These are phyloP conservation scores for Ornithoptera alexandrae DNA, from an alignment of 2,888 invertebrate species.

Conservation along the genomic window DNA sequence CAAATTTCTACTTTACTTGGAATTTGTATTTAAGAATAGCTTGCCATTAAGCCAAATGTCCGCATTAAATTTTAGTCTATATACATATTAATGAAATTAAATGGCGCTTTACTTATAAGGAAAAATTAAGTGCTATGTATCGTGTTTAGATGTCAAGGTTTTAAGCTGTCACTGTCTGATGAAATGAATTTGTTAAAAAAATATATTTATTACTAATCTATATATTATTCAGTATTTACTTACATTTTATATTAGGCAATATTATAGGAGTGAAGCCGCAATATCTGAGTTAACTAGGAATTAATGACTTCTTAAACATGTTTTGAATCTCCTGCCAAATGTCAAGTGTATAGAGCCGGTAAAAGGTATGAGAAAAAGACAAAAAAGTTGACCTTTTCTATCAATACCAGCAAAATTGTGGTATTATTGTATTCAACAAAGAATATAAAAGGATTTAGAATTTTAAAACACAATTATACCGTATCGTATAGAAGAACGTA, in stretches of 20 bases:
- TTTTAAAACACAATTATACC: constrained; percentile 21
- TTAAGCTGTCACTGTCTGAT: not conserved
- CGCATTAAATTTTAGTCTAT: not conserved
- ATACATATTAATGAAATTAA: not conserved
- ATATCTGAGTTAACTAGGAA: constrained; percentile 7
- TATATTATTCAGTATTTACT: not conserved
- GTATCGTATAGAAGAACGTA: constrained; percentile 22
- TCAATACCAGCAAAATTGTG: constrained; percentile 16
- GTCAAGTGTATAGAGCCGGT: constrained; percentile 39
- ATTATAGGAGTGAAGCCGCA: constrained; percentile 17
- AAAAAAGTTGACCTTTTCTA: constrained; percentile 43
- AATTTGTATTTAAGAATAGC: too few species aligned
- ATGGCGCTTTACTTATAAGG: not conserved
- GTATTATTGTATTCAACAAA: constrained; percentile 15
- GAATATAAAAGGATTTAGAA: constrained; percentile 29
- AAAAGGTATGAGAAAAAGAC: constrained; percentile 36
- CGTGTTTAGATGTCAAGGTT: constrained; percentile 11
- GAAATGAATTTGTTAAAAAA: not conserved
- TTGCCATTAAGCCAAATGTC: too few species aligned
- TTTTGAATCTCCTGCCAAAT: constrained; percentile 37
- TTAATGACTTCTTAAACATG: constrained; percentile 31
- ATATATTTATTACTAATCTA: not conserved
- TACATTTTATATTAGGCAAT: not conserved
- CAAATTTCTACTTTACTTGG: too few species aligned
- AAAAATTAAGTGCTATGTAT: not conserved